Evolutionary conservation across 2,113 vertebrate species (phyloP), one percentile per base, ranked within the genome.

Genomic region (Callopanchax toddi): DNA sequence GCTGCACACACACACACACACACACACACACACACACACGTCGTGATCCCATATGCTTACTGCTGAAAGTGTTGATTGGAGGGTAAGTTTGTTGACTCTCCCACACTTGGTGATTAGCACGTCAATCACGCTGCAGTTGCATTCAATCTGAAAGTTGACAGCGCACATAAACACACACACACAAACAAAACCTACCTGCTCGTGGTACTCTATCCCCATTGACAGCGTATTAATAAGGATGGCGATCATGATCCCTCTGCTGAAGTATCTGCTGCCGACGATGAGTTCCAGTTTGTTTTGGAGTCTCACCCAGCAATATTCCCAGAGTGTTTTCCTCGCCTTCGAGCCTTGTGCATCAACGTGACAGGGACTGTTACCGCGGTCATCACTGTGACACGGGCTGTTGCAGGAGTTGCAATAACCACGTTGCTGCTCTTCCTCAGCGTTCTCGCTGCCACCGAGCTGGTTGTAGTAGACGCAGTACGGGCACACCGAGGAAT

Each of bases 261-360:
- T 98, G 91, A 99, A 99, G 82, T 99, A 99, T 83, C 96, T 96
- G 94, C 97, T 99, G 56, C 94, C 94, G 71, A 99, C 97, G 0
- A 98, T 96, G 69, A 91, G 86, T 49, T 89, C 53, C 52, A 91
- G 78, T 67, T 83, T 81, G 16, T 22, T 36, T 57, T 55, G 52
- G 13, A 76, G 48, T 51, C 58, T 71, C 18, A 34, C 69, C 86
- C 86, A 88, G 62, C 79, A 79, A 5, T 39, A 51, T 39, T n/a
- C 4, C 5, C 50, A 55, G 55, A 86, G 81, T 18, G 53, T 46
- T 20, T 20, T 80, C 67, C 34, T 73, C 59, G 82, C 76, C 67
- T 67, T 57, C 10, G 66, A 48, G 37, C 42, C 67, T 60, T 72
- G 82, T 4, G 46, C 26, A 11, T 84, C 75, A 17, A 36, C 43